Evolutionary conservation across 2,797 vertebrate genomes (phyloP).

Genomic region (Molossus molossus): DNA sequence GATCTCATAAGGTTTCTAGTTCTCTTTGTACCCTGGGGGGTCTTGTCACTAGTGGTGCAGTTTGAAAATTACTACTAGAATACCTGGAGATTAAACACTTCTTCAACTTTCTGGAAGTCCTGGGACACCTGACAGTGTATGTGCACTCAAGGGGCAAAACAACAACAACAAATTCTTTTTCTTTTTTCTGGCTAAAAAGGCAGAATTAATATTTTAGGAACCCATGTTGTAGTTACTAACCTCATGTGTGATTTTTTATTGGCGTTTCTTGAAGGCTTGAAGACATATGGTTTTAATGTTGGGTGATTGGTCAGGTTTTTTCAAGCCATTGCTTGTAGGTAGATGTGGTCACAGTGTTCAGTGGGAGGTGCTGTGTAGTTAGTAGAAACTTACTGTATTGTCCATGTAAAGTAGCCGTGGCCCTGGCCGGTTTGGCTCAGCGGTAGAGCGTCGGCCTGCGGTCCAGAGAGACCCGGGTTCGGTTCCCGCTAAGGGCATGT

Average conservation of each 20-base stretch:
- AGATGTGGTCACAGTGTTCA: background rate
- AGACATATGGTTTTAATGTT: background rate
- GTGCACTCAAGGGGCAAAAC: background rate
- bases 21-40: background rate
- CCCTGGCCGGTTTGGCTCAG: no score
- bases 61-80: conserved; percentile 2
- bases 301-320: conserved; percentile 15
- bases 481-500: no score
- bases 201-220: conserved; percentile 13
- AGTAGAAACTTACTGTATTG: background rate
- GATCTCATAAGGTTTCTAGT: background rate
- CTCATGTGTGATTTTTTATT: background rate
- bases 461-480: no score
- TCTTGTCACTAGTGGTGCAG: background rate
- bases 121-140: background rate
- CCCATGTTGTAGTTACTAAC: background rate
- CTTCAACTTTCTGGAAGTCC: background rate
- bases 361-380: background rate
- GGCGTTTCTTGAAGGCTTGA: conserved; percentile 6
- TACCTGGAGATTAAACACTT: background rate
- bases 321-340: background rate
- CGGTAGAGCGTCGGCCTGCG: no score
- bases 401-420: background rate
- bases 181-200: background rate
- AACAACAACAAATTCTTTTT: background rate